Conservation (phyloP, 1,140 invertebrate species). For the Brachionus koreanus region DNA sequence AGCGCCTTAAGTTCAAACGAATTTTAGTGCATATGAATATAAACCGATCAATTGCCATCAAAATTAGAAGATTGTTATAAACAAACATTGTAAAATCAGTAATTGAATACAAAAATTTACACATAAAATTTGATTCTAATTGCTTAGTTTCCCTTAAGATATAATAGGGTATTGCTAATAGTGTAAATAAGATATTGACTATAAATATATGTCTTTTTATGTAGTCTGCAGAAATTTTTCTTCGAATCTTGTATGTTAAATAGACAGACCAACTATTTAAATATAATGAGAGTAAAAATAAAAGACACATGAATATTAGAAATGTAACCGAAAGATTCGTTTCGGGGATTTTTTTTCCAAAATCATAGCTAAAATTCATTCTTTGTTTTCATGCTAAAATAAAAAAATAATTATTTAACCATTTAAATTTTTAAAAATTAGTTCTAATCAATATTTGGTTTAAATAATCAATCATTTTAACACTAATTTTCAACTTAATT, state of each 20-base stretch:
- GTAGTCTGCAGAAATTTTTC: conserved; percentile 32
- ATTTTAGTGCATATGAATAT: conserved; percentile 14
- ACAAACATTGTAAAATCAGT: conserved; percentile 43
- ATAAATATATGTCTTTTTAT: conserved; percentile 31
- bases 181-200: conserved; percentile 19
- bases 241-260: neutral
- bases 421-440: too few relatives aligned
- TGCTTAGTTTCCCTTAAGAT: neutral
- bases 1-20: neutral
- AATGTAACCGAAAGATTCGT: neutral
- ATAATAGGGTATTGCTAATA: conserved; percentile 25
- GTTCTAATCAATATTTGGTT: neutral
- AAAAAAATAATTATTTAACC: neutral
- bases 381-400: neutral
- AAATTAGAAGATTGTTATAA: conserved; percentile 34
- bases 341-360: neutral
- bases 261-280: conserved; percentile 10
- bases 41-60: conserved; percentile 26
- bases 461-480: neutral
- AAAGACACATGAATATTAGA: neutral
- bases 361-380: neutral
- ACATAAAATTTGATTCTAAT: neutral
- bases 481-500: neutral
- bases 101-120: neutral
- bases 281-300: neutral